phyloP scores from a whole-genome alignment of 2,888 invertebrate species.

The Lasius platythorax region DNA sequence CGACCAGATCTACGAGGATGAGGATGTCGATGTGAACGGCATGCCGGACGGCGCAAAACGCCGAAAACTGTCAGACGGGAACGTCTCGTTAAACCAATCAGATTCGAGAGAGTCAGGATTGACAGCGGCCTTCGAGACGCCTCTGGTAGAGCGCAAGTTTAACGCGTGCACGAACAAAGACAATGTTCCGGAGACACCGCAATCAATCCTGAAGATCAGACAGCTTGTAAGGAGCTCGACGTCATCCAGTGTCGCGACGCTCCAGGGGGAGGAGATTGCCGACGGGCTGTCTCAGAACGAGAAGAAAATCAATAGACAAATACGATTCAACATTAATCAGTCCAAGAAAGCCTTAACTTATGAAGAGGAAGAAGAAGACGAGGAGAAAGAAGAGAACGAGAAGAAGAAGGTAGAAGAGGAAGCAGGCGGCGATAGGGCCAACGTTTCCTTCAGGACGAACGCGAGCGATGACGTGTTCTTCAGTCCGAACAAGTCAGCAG shows the following conservation, averaged over 20 bases:
- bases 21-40: slow-evolving; percentile 36
- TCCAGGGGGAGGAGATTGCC: neutral
- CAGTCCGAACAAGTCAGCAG: slow-evolving; percentile 71
- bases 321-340: slow-evolving; percentile 81
- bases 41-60: slow-evolving; percentile 65
- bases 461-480: slow-evolving; percentile 68
- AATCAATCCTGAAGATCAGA: slow-evolving; percentile 83
- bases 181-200: slow-evolving; percentile 78
- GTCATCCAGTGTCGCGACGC: slow-evolving; percentile 65
- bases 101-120: slow-evolving; percentile 63
- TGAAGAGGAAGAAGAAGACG: slow-evolving; percentile 58
- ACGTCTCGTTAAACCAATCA: slow-evolving; percentile 35
- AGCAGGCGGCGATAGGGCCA: slow-evolving; percentile 49
- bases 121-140: slow-evolving; percentile 78
- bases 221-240: slow-evolving; percentile 79
- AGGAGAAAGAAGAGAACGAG: slow-evolving; percentile 35
- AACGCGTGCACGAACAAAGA: slow-evolving; percentile 59
- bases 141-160: slow-evolving; percentile 79
- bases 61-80: slow-evolving; percentile 65
- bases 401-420: slow-evolving; percentile 26
- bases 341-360: slow-evolving; percentile 45
- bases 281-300: slow-evolving; percentile 38
- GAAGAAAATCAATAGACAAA: slow-evolving; percentile 76
- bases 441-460: slow-evolving; percentile 29
- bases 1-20: slow-evolving; percentile 70